These are phyloP conservation scores for Eilema sororculum DNA, from an alignment of 2,888 invertebrate species.

Conservation along the genomic window DNA sequence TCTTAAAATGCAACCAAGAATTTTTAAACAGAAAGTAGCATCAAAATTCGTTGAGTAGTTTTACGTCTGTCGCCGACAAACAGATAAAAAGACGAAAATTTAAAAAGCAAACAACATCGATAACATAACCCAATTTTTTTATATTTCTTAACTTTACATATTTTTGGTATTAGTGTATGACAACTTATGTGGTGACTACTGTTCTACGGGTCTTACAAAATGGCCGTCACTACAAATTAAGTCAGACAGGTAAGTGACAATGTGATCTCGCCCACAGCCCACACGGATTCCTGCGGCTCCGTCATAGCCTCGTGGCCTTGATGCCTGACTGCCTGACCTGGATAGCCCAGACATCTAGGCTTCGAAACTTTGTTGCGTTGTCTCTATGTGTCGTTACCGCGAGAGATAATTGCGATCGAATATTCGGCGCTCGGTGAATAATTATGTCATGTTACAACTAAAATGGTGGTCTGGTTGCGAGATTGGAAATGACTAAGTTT, in stretches of 20 bases:
- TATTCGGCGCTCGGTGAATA: not conserved
- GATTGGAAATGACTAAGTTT: too few relatives aligned
- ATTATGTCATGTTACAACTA: constrained; percentile 1
- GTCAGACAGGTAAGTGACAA: constrained; percentile 66
- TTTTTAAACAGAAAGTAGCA: too few relatives aligned
- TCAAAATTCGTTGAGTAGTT: too few relatives aligned
- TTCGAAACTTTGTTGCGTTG: constrained; percentile 34
- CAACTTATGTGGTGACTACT: too few relatives aligned
- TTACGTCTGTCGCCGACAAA: too few relatives aligned
- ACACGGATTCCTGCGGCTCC: constrained; percentile 75
- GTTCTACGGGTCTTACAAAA: too few relatives aligned
- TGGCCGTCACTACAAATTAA: constrained; percentile 61
- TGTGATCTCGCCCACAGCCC: constrained; percentile 75
- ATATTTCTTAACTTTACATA: too few relatives aligned
- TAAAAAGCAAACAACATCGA: too few relatives aligned
- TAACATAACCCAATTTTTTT: too few relatives aligned
- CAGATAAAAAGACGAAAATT: too few relatives aligned
- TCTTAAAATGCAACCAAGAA: too few relatives aligned
- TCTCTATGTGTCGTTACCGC: constrained; percentile 7
- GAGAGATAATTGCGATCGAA: not conserved
- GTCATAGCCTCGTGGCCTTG: constrained; percentile 75
- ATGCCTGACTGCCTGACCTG: constrained; percentile 71
- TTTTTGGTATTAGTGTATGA: too few relatives aligned
- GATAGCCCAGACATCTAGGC: constrained; percentile 61
- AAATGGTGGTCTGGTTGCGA: not conserved